Base-by-base conservation (phyloP, 2,797 vertebrate species). In the Galaxias olidus region DNA sequence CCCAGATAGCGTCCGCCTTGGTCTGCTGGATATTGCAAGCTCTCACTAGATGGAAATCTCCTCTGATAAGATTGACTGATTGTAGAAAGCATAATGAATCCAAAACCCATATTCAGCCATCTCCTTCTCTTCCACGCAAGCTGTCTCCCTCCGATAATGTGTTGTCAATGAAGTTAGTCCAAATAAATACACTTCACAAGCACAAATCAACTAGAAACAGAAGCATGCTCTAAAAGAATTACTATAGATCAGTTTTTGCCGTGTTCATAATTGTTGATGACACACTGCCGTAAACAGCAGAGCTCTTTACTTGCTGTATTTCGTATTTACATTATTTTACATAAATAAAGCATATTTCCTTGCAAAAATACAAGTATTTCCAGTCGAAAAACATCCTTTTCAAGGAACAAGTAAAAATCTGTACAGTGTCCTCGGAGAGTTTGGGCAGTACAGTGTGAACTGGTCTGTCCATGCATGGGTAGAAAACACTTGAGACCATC, bases 321-420 rank as follows among this genome's bases (percentile, higher is more conserved):
- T 84, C 79, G 75, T 80, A 85, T 81, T 83, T 84, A 86, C 79
- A 85, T 72, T 89, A 89, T 90, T 88, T 91, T 90, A 30, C 87
- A 89, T 84, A 84, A 88, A 89, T 87, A 90, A 85, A 84, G 88
- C 84, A 84, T 49, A 79, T 69, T 78, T 87, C 82, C 85, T 89
- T 88, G 87, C 83, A 90, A 88, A 90, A 91, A 90, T 90, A 90
- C 88, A 88, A 86, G 86, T 86, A 85, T 88, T 87, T 84, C 74
- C 82, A 87, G 88, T 86, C 85, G 88, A 90, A 88, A 88, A 69
- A 73, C 78, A n/a, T 43, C 45, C 86, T 75, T 67, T 84, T 83
- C 75, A 79, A 84, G 88, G 86, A 73, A 79, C 81, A 18, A 83
- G 81, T 90, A 91, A 79, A 90, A 90, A 90, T 89, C 87, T 89